Evolutionary conservation across 2,113 vertebrate genomes (phyloP), one percentile per base, ranked within the genome.

Genomic region (Perca schrenkii): DNA sequence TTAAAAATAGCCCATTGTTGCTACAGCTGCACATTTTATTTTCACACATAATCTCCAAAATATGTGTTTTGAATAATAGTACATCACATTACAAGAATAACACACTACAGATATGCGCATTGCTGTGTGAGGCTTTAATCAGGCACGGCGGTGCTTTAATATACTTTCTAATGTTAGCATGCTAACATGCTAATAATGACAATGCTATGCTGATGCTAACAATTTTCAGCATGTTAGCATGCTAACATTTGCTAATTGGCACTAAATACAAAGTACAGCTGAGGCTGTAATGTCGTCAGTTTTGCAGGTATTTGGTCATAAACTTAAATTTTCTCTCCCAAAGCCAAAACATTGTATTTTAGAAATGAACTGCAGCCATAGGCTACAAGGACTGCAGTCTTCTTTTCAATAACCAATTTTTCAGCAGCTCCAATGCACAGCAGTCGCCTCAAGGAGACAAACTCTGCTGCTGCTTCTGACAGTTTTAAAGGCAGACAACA

Each of bases 401-500:
- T 62, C 53, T 74, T 74, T 82, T 82, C 75, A 88, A 52, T 71
- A 36, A 79, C n/a, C 4, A 80, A 63, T 31, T 52, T 78, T 76
- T 79, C 40, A 66, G 43, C 68, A 78, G 76, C 75, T 69, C 34
- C 73, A 50, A 40, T 21, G 8, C 56, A 40, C 46, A 76, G 77
- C 62, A 64, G 53, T 77, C 11, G 22, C 70, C 79, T 71, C 3
- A 25, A 83, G 77, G 68, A 84, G 70, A 56, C 43, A 8, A 70
- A 60, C 25, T 17, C 62, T 14, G 50, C 71, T 15, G 62, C 57
- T 58, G 53, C 63, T 14, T 17, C 79, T 91, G 83, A 87, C 80
- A 77, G 77, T 43, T 87, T 88, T 82, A 92, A 83, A 78, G 79
- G 50, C 85, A 74, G 82, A 49, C 61, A 79, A 86, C 70, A 83